Conservation (phyloP, 1,140 invertebrate species). For the Leptonema lineaticorne region DNA sequence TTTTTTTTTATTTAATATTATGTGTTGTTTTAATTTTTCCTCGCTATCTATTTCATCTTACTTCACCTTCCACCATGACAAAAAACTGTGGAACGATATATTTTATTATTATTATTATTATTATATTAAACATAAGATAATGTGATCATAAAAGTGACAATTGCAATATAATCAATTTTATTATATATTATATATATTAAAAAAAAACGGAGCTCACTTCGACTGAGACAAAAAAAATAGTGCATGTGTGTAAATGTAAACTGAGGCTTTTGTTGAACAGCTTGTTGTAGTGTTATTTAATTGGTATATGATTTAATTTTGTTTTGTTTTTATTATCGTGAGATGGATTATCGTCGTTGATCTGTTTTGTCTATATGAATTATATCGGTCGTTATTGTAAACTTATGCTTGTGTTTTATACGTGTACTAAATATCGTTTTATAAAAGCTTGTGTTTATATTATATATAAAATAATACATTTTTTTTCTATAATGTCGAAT, state of each 20-base stretch:
- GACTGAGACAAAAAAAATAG: conserved; percentile 37
- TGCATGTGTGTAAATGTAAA: conserved; percentile 36
- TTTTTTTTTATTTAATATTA: neutral
- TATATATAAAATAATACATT: no score
- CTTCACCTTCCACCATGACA: conserved; percentile 12
- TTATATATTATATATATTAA: neutral
- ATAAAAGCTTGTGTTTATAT: conserved; percentile 5
- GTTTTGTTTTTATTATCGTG: conserved; percentile 2
- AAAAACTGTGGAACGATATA: conserved; percentile 15
- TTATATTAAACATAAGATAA: no score
- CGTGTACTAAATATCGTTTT: neutral
- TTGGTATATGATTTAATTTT: neutral
- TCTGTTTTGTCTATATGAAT: no score
- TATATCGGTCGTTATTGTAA: neutral
- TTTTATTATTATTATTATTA: no score
- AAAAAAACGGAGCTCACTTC: conserved; percentile 28
- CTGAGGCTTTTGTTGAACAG: conserved; percentile 27
- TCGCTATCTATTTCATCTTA: conserved; percentile 12
- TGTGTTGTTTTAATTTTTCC: neutral
- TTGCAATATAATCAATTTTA: no score
- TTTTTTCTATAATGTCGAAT: no score
- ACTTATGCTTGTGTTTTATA: neutral
- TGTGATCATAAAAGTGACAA: neutral
- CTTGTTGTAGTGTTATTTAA: conserved; percentile 24
- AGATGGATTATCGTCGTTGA: no score